Conservation (phyloP, 2,888 invertebrate species). For the Eupithecia exiguata region DNA sequence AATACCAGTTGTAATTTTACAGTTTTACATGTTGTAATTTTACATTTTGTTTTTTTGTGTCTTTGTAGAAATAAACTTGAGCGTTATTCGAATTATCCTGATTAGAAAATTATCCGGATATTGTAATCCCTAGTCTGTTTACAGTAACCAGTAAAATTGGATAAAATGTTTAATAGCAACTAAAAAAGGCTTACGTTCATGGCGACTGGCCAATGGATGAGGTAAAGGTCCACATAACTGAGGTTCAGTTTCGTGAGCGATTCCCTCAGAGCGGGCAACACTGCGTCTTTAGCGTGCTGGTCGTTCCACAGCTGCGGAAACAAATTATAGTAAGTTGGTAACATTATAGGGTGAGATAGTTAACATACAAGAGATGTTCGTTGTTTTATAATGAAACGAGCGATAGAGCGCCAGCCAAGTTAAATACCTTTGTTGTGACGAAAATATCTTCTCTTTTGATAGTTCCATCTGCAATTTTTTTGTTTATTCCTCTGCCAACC, state of each 20-base stretch:
- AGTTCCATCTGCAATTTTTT: slow-evolving; percentile 9
- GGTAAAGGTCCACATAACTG: neutral
- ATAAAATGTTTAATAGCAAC: neutral
- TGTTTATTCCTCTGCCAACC: slow-evolving; percentile 2
- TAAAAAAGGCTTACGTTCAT: neutral
- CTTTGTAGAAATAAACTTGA: too few species aligned
- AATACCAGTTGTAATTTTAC: too few species aligned
- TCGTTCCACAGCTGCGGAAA: fast-evolving
- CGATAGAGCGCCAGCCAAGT: neutral
- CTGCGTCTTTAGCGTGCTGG: slow-evolving; percentile 8
- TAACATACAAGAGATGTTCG: too few species aligned
- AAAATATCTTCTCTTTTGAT: neutral
- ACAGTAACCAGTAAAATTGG: neutral
- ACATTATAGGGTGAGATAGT: too few species aligned
- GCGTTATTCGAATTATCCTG: too few species aligned
- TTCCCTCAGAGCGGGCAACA: neutral
- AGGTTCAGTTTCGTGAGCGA: neutral
- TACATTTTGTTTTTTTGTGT: too few species aligned
- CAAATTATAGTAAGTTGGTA: neutral
- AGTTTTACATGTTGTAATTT: too few species aligned
- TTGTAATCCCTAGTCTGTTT: too few species aligned
- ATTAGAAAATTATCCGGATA: too few species aligned
- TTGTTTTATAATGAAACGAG: too few species aligned
- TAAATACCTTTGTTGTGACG: neutral
- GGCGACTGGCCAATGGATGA: slow-evolving; percentile 5